Conservation (phyloP, 30 jellyfish, hydroid and myxozoan genomes). For the Catostylus mosaicus region DNA sequence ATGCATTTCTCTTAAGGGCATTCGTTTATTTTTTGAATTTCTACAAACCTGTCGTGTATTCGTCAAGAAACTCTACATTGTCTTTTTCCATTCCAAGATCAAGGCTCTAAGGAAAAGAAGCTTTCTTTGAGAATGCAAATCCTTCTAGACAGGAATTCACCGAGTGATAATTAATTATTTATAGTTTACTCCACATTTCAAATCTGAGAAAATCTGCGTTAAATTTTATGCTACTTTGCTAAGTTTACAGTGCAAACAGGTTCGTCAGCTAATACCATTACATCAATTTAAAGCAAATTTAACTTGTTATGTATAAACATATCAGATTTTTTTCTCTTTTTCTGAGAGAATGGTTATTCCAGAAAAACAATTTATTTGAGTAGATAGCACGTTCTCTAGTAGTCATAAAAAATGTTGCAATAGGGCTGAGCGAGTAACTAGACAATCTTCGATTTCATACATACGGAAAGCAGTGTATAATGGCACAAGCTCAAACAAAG, state of each 20-base stretch:
- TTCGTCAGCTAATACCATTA: background rate
- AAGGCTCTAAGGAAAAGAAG: constrained; percentile 23
- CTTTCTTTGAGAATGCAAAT: background rate
- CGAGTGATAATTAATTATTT: background rate
- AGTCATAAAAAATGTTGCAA: no score
- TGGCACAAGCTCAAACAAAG: no score
- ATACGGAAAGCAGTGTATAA: no score
- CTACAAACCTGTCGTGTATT: constrained; percentile 50
- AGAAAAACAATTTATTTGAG: no score
- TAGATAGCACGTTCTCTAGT: no score
- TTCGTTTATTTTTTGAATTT: background rate
- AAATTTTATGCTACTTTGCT: background rate
- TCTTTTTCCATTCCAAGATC: constrained; percentile 69
- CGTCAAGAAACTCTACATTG: constrained; percentile 62
- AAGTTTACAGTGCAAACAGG: background rate
- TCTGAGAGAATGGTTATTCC: no score
- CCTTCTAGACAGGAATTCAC: background rate
- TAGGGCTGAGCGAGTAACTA: no score
- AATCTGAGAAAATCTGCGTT: background rate
- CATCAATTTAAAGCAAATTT: no score
- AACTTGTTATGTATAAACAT: no score
- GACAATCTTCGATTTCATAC: no score
- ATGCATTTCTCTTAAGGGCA: no score
- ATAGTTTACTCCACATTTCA: background rate
- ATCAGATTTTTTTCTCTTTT: no score